Evolutionary conservation across 1,140 invertebrate species (phyloP), one percentile per base, ranked within the genome.

Genomic region (Hestina assimilis): DNA sequence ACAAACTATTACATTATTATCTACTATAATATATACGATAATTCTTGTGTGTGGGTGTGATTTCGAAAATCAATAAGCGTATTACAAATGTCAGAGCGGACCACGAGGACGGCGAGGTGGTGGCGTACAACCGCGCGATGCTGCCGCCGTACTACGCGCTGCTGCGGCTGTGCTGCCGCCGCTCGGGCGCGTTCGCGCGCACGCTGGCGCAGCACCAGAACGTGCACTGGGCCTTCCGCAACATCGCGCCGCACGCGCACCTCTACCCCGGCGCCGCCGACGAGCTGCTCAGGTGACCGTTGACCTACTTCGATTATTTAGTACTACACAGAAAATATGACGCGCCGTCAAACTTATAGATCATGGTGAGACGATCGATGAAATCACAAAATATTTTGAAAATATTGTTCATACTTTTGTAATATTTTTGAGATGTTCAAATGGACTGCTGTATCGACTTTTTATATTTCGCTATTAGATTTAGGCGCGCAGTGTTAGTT

Each of bases 151-250:
- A 98, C 83, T 98, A 98, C 80, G 96, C 96, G 21, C 89, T 98
- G 53, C 89, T 98, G 60, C 90, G 96, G 56, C 91, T 97, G 75
- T 97, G 96, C 79, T 98, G 96, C 81, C 93, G 96, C 67, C 94
- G 96, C 71, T 97, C 96, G 0, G 90, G 93, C 4, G 87, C 92
- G 3, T 97, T 98, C 81, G 96, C 96, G 15, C 91, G 96, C 50
- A 93, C 96, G 74, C 89, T 98, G 17, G 95, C 96, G 0, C 93
- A 93, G 59, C 97, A 98, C 90, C 96, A 98, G 89, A 98, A 98
- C 89, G 93, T 98, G 29, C 95, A 96, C 75, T 98, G 97, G 97
- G 97, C 97, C 40, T 98, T 98, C 83, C 96, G 97, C 74, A 98
- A 98, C 79, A 98, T 98, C 47, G 96, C 96, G 12, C 96, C 96